phyloP scores from a whole-genome alignment of 2,888 invertebrate species.

The Hololepta plana region DNA sequence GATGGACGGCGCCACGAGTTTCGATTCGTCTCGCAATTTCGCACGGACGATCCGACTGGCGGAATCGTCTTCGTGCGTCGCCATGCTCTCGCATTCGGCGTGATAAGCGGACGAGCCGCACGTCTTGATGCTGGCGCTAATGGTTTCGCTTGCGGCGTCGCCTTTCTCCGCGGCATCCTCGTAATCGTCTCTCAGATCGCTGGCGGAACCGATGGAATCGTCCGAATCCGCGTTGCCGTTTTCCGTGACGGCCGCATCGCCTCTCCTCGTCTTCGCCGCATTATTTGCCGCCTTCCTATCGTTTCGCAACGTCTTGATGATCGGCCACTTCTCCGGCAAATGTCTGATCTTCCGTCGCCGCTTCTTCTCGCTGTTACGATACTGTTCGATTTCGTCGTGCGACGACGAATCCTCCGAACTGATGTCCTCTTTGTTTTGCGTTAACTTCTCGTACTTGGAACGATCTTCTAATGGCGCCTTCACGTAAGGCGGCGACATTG shows the following conservation, averaged over 20 bases:
- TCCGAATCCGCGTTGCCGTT: constrained; percentile 33
- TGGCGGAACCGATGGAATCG: constrained; percentile 55
- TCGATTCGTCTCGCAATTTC: constrained; percentile 28
- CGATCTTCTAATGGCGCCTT: constrained; percentile 49
- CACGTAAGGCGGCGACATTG: constrained; percentile 33
- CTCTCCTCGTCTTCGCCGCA: constrained; percentile 6
- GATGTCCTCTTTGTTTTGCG: constrained; percentile 38
- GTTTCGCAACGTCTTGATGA: constrained; percentile 27
- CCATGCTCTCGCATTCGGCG: constrained; percentile 52
- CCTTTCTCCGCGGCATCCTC: constrained; percentile 27
- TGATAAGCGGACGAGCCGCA: constrained; percentile 53
- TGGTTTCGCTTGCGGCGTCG: constrained; percentile 32
- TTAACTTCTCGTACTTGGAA: constrained; percentile 59
- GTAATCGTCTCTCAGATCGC: constrained; percentile 39
- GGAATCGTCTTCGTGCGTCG: constrained; percentile 39
- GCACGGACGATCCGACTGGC: constrained; percentile 30
- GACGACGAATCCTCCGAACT: constrained; percentile 30
- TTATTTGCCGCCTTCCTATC: constrained; percentile 11
- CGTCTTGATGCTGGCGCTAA: constrained; percentile 44
- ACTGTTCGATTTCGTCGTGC: constrained; percentile 25
- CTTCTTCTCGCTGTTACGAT: constrained; percentile 22
- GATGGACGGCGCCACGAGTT: constrained; percentile 6
- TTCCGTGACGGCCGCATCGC: constrained; percentile 13
- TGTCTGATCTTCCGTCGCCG: constrained; percentile 27
- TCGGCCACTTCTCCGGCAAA: constrained; percentile 31